Conservation (phyloP, 2,888 invertebrate genomes). For the Subacronicta megacephala region DNA sequence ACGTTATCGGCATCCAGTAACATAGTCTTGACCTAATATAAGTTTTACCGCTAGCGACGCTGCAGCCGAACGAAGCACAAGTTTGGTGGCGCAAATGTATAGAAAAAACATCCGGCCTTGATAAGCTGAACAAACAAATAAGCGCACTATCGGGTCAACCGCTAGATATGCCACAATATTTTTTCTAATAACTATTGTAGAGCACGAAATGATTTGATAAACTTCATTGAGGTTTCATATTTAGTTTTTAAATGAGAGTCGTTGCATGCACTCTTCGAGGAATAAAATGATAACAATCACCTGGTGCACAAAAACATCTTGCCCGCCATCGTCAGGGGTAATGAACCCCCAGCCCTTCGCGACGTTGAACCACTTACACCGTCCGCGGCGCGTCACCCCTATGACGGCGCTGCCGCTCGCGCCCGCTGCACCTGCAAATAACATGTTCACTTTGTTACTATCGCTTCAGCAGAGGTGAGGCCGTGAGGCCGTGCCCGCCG, state of each 20-base stretch:
- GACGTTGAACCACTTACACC: conserved; percentile 99
- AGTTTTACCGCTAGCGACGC: conserved; percentile 79
- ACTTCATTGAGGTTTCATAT: conserved; percentile 17
- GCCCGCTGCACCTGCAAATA: conserved; percentile 77
- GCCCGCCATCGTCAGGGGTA: conserved; percentile 96
- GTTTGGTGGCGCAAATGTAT: conserved; percentile 86
- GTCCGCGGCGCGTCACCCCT: conserved; percentile 92
- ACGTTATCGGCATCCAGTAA: conserved; percentile 77
- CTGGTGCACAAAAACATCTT: conserved; percentile 98
- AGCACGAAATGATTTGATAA: conserved; percentile 34
- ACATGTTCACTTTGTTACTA: conserved; percentile 50
- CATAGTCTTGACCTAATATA: conserved; percentile 83
- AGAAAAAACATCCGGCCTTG: conserved; percentile 89
- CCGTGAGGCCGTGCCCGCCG: conserved; percentile 15
- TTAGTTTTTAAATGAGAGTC: conserved; percentile 20
- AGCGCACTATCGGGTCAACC: conserved; percentile 87
- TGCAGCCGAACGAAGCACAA: conserved; percentile 81
- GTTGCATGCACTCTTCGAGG: conserved; percentile 27
- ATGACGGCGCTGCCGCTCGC: conserved; percentile 78
- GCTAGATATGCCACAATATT: conserved; percentile 83
- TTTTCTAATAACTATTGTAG: conserved; percentile 69
- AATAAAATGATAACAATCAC: conserved; percentile 84
- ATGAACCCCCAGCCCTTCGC: conserved; percentile 98
- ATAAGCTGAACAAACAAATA: conserved; percentile 89
- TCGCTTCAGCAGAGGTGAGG: conserved; percentile 28